Conservation (phyloP, 1,140 invertebrate genomes). For the Hycleus cichorii region DNA sequence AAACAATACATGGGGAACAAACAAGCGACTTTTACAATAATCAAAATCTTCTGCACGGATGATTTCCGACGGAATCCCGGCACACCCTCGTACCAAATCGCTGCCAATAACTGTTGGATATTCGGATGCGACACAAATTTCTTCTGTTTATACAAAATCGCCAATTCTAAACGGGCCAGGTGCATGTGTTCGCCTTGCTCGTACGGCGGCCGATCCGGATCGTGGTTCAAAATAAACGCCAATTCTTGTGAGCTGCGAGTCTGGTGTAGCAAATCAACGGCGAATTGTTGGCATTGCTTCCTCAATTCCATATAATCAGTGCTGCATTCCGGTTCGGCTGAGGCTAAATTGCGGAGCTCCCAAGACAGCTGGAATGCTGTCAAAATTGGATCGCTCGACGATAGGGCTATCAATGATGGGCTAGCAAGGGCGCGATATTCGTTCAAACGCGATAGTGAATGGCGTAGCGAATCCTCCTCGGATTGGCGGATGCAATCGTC, state of each 20-base stretch:
- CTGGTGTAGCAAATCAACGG: constrained; percentile 82
- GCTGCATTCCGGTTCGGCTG: constrained; percentile 76
- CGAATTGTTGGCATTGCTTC: constrained; percentile 82
- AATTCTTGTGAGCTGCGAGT: constrained; percentile 83
- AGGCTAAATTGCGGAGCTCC: constrained; percentile 69
- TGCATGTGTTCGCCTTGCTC: constrained; percentile 67
- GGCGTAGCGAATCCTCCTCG: constrained; percentile 68
- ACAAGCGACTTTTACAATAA: constrained; percentile 66
- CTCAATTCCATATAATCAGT: constrained; percentile 72
- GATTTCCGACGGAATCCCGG: constrained; percentile 79
- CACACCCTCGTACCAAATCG: constrained; percentile 88
- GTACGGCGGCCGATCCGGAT: constrained; percentile 60
- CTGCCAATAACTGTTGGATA: constrained; percentile 83
- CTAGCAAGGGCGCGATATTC: constrained; percentile 87
- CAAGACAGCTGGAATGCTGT: constrained; percentile 78
- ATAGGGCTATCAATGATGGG: constrained; percentile 81
- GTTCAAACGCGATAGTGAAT: constrained; percentile 84
- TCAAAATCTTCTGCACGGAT: constrained; percentile 56
- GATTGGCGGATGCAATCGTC: constrained; percentile 66
- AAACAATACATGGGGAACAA: constrained; percentile 81
- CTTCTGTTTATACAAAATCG: constrained; percentile 90
- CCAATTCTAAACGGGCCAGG: constrained; percentile 73
- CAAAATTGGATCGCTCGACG: constrained; percentile 75
- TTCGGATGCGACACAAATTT: constrained; percentile 92
- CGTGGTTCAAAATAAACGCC: constrained; percentile 84